Conservation (phyloP, 2,113 vertebrate species). For the Platichthys flesus region DNA sequence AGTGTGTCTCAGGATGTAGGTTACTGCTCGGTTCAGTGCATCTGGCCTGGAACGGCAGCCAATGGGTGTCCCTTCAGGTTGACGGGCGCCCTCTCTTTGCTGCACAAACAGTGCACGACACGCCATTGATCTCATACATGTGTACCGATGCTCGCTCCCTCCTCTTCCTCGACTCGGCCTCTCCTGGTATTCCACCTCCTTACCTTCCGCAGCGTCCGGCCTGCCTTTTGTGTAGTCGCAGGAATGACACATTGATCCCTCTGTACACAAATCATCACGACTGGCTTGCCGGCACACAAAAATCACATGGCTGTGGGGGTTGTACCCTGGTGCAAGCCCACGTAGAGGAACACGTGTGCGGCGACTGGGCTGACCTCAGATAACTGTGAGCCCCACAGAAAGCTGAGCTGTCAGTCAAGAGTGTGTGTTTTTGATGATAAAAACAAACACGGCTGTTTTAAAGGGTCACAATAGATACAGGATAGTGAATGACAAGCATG, state of each 20-base stretch:
- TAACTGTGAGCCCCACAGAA: constrained; percentile 40
- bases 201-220: constrained; percentile 7
- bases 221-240: not conserved
- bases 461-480: not conserved
- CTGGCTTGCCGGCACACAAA: constrained; percentile 38
- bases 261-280: constrained; percentile 43
- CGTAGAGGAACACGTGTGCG: constrained; percentile 40
- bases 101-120: constrained; percentile 28
- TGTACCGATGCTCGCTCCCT: not conserved
- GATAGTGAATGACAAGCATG: not conserved
- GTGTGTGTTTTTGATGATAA: constrained; percentile 39
- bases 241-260: constrained; percentile 45
- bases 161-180: not conserved
- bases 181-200: constrained; percentile 4
- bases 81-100: constrained; percentile 4
- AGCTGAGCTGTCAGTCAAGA: constrained; percentile 58
- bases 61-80: constrained; percentile 20
- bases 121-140: not conserved
- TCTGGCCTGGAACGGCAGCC: not conserved
- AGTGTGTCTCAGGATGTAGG: constrained; percentile 11
- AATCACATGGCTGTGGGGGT: constrained; percentile 62
- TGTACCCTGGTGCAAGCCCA: constrained; percentile 31
- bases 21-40: constrained; percentile 1
- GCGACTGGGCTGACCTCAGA: constrained; percentile 45
- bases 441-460: constrained; percentile 16